Conservation (phyloP, 2,888 invertebrate species). For the Volucella zonaria region DNA sequence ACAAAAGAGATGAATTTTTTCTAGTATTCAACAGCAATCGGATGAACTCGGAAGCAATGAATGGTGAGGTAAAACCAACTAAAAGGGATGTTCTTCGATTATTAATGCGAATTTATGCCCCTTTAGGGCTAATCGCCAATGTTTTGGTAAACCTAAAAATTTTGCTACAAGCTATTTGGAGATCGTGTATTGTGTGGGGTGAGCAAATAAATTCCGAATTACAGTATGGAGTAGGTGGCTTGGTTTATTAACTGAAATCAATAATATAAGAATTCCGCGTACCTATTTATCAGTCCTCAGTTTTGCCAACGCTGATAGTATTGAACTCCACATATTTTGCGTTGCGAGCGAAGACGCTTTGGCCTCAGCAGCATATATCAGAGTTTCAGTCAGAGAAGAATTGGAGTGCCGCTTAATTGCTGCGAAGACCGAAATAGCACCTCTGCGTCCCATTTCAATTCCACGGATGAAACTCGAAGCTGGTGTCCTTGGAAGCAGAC, state of each 20-base stretch:
- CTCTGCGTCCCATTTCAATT: too few species aligned
- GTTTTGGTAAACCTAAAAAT: constrained; percentile 36
- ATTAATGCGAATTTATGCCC: too few species aligned
- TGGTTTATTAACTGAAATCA: not conserved
- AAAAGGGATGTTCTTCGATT: constrained; percentile 67
- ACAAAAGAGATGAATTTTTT: constrained; percentile 30
- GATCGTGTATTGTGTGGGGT: constrained; percentile 5
- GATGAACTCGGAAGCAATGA: constrained; percentile 30
- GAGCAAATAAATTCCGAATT: not conserved
- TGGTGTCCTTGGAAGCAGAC: too few species aligned
- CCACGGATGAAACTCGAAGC: too few species aligned
- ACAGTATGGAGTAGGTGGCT: constrained; percentile 25
- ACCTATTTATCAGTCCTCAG: not conserved
- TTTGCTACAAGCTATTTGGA: constrained; percentile 42
- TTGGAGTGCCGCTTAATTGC: too few species aligned
- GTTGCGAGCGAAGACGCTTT: too few species aligned
- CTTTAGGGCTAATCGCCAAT: constrained; percentile 25
- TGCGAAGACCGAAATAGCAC: too few species aligned
- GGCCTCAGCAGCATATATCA: too few species aligned
- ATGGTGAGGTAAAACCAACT: constrained; percentile 60
- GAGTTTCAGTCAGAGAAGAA: too few species aligned
- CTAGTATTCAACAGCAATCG: constrained; percentile 51
- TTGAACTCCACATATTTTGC: too few species aligned
- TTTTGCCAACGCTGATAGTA: too few species aligned
- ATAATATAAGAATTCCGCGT: constrained; percentile 17